These are phyloP conservation scores for Galerucella calmariensis DNA, from an alignment of 2,888 invertebrate species.

Conservation along the genomic window DNA sequence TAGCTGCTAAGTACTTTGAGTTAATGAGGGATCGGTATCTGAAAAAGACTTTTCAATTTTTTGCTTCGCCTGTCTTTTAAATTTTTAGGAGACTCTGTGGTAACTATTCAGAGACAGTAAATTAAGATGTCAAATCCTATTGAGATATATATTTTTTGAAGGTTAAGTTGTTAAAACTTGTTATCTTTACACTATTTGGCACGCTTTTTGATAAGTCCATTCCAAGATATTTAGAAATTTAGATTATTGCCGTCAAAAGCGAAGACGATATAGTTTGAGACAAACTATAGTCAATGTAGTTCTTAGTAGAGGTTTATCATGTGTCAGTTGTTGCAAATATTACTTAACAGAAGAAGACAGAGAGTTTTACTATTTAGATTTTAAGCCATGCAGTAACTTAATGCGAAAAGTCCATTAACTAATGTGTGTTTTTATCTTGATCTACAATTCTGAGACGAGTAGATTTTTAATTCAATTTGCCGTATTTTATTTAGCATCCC, in stretches of 20 bases:
- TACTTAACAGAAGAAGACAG: not conserved
- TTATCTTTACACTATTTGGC: too few relatives aligned
- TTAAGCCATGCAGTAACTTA: not conserved
- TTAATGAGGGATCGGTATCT: conserved; percentile 13
- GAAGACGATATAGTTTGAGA: too few relatives aligned
- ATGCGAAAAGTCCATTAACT: not conserved
- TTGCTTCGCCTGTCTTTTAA: conserved; percentile 10
- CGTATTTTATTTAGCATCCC: not conserved
- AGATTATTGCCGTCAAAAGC: too few relatives aligned
- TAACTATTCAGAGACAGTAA: not conserved
- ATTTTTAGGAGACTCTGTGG: not conserved
- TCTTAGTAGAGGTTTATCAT: not conserved
- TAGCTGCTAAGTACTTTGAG: conserved; percentile 18
- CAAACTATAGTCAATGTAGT: too few relatives aligned
- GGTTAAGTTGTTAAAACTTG: too few relatives aligned
- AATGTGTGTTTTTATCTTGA: conserved; percentile 4
- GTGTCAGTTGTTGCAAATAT: not conserved
- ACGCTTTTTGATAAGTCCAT: too few relatives aligned
- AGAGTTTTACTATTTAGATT: not conserved
- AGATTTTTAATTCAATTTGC: not conserved
- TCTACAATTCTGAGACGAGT: not conserved
- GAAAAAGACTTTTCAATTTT: conserved; percentile 22
- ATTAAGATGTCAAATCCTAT: not conserved
- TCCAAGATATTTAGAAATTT: too few relatives aligned
- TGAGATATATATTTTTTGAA: too few relatives aligned